These are phyloP conservation scores for Myrmecobius fasciatus DNA, from an alignment of 2,113 vertebrate genomes.

Conservation along the genomic window DNA sequence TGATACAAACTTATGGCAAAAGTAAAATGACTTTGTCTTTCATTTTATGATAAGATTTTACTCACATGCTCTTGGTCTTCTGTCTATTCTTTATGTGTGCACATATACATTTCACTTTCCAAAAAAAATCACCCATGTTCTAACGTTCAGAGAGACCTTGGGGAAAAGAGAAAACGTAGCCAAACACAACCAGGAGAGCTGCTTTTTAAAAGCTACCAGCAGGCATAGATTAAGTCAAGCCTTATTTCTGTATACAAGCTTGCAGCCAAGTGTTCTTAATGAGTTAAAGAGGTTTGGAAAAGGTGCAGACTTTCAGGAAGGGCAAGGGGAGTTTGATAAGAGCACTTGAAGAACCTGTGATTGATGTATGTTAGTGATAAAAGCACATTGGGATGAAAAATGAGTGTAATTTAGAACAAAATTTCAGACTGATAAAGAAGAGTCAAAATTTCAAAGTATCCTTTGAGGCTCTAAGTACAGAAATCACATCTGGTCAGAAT, in stretches of 20 bases:
- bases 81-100: not conserved
- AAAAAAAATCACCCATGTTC: not conserved
- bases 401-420: slow-evolving; percentile 70
- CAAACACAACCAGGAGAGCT: not conserved
- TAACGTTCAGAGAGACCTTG: not conserved
- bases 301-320: not conserved
- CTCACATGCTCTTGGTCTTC: not conserved
- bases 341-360: not conserved
- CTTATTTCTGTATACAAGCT: not conserved
- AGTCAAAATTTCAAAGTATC: slow-evolving; percentile 48
- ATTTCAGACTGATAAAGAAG: slow-evolving; percentile 69
- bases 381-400: slow-evolving; percentile 52
- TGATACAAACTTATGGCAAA: not conserved
- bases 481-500: not conserved
- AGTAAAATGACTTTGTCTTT: not conserved
- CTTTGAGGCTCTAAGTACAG: not conserved
- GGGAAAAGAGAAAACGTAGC: not conserved
- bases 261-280: not conserved
- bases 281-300: not conserved
- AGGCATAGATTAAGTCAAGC: not conserved
- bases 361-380: slow-evolving; percentile 3
- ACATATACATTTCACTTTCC: not conserved
- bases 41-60: not conserved
- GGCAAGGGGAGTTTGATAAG: not conserved
- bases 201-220: not conserved